Percentiles rank a stretch among this genome's conserved stretches.
Evolutionary conservation across 2,113 vertebrate species (phyloP).

Genomic region (Amblyornis subalaris): DNA sequence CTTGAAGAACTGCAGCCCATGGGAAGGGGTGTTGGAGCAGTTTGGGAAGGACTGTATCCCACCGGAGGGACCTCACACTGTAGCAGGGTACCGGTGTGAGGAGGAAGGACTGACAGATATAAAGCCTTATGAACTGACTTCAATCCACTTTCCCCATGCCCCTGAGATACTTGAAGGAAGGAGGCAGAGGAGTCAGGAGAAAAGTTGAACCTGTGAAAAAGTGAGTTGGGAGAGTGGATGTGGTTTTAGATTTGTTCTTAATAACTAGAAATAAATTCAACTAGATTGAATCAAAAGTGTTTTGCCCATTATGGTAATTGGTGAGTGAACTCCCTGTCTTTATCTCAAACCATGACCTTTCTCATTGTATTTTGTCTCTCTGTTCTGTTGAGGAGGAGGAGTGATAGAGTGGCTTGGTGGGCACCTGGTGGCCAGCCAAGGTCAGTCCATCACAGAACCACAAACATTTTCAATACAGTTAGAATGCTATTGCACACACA

Average conservation of each 20-base stretch:
- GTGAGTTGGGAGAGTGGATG: rapidly evolving
- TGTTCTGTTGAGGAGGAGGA: not conserved
- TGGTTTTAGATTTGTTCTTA: not conserved
- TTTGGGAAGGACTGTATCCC: not conserved
- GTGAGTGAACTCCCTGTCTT: not conserved
- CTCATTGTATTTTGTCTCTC: not conserved
- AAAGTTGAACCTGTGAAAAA: not conserved
- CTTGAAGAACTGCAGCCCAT: rapidly evolving
- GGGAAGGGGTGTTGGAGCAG: not conserved
- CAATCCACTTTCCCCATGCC: not conserved
- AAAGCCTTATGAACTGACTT: not conserved
- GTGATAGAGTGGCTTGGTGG: not conserved
- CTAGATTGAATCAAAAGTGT: not conserved
- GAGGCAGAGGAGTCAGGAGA: not conserved
- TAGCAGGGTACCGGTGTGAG: not conserved
- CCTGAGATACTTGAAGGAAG: rapidly evolving
- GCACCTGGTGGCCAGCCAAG: not conserved
- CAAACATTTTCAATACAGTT: not conserved
- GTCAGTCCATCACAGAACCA: not conserved
- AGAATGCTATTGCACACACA: not conserved
- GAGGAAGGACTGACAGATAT: not conserved
- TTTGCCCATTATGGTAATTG: not conserved
- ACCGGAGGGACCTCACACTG: rapidly evolving
- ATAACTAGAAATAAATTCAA: not conserved
- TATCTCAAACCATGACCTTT: not conserved